Conservation (phyloP, 2,888 invertebrate genomes). For the Cecidostiba fungosa region DNA sequence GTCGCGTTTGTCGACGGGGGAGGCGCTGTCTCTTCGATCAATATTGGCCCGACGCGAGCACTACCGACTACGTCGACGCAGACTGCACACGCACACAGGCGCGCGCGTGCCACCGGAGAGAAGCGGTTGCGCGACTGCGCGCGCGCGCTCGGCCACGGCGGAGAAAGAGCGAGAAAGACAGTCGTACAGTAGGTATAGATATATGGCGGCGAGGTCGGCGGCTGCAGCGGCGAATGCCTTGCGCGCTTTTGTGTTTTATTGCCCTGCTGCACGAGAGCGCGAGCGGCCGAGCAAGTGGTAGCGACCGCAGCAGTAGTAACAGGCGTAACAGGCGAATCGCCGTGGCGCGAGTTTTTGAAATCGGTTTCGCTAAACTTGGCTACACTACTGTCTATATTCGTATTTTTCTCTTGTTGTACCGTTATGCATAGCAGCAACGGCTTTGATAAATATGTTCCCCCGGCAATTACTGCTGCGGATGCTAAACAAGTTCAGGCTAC, state of each 20-base stretch:
- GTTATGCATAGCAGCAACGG: background rate
- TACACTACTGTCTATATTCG: too few species aligned
- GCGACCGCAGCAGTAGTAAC: too few species aligned
- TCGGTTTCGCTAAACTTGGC: too few species aligned
- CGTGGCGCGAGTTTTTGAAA: too few species aligned
- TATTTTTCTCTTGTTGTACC: background rate
- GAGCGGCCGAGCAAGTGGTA: too few species aligned
- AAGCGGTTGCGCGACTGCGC: background rate
- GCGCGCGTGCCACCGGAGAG: background rate
- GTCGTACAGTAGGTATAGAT: too few species aligned
- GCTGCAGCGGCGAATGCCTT: background rate
- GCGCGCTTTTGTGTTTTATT: background rate
- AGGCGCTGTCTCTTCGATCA: constrained; percentile 13
- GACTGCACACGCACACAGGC: background rate
- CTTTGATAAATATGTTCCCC: constrained; percentile 25
- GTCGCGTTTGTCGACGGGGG: background rate
- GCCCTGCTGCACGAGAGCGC: too few species aligned
- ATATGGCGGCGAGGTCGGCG: too few species aligned
- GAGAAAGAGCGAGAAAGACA: background rate
- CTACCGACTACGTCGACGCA: too few species aligned
- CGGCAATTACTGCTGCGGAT: constrained; percentile 28
- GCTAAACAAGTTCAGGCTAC: constrained; percentile 20
- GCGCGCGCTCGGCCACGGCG: background rate
- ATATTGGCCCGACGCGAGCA: background rate
- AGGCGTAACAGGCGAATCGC: too few species aligned